A percentile compares a stretch with the other conserved stretches of the same genome.
phyloP scores from a whole-genome alignment of 1,140 invertebrate species.

The Plutomurus gul region DNA sequence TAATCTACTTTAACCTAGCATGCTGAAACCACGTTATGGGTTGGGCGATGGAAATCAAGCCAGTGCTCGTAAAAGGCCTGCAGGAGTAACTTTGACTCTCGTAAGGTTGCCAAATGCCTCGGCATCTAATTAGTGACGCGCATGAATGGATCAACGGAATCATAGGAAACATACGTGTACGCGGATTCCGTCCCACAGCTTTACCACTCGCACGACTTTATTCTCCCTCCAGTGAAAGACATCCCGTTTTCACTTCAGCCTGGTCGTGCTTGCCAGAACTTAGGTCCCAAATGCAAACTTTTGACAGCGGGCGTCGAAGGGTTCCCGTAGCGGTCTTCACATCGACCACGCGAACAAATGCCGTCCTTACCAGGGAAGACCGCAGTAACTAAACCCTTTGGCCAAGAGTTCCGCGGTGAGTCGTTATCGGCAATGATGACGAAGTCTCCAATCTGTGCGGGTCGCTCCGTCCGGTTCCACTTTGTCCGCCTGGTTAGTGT shows the following conservation, averaged over 20 bases:
- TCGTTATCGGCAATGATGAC: not conserved
- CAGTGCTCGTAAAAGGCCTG: no score
- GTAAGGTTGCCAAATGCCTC: no score
- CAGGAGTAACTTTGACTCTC: no score
- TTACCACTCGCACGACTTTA: no score
- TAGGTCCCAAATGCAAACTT: not conserved
- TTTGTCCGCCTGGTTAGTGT: not conserved
- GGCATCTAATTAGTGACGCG: no score
- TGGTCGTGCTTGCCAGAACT: no score
- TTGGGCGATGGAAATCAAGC: no score
- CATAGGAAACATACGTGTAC: no score
- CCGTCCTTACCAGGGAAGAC: not conserved
- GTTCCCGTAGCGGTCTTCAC: not conserved
- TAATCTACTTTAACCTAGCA: no score
- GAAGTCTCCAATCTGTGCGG: not conserved
- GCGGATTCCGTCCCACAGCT: no score
- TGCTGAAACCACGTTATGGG: no score
- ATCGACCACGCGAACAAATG: not conserved
- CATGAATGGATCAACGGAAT: no score
- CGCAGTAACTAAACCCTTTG: not conserved
- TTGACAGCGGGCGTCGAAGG: not conserved
- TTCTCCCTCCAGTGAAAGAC: not conserved
- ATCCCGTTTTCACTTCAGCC: not conserved
- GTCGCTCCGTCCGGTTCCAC: not conserved
- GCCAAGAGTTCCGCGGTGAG: not conserved